Percentiles rank a stretch among this genome's conserved stretches.
Evolutionary conservation across 1,140 invertebrate genomes (phyloP).

Genomic region (Ceratosolen solmsi): DNA sequence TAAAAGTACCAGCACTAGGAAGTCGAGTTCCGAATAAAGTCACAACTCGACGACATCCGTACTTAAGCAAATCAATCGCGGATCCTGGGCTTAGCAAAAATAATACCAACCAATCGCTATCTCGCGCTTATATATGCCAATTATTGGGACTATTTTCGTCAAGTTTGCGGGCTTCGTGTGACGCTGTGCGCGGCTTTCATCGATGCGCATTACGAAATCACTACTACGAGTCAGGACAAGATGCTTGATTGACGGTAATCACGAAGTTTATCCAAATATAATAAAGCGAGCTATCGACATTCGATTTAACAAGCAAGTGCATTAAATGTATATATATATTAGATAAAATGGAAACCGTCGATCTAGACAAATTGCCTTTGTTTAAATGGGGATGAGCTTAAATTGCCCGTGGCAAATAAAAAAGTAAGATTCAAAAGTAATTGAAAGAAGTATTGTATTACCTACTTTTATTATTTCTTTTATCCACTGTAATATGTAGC

Average conservation of each 20-base stretch:
- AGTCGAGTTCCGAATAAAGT: background rate
- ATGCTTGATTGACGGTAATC: background rate
- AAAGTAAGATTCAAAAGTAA: background rate
- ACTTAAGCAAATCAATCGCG: background rate
- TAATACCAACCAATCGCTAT: background rate
- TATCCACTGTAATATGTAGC: background rate
- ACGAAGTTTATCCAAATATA: background rate
- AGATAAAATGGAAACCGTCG: background rate
- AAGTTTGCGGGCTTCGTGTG: background rate
- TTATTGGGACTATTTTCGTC: conserved; percentile 14
- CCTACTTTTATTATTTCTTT: background rate
- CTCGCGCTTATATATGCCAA: background rate
- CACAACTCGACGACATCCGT: background rate
- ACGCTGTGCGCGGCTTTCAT: background rate
- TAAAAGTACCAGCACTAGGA: background rate
- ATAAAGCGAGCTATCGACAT: too few relatives aligned
- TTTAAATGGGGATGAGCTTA: background rate
- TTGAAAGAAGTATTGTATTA: background rate
- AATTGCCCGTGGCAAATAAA: background rate
- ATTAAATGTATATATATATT: background rate
- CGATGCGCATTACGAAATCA: background rate
- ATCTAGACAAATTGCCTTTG: background rate
- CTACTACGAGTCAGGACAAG: background rate
- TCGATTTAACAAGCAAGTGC: background rate
- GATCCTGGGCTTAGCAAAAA: background rate